These are phyloP conservation scores for Chaetodon trifasciatus DNA, from an alignment of 2,797 vertebrate genomes.

Conservation along the genomic window DNA sequence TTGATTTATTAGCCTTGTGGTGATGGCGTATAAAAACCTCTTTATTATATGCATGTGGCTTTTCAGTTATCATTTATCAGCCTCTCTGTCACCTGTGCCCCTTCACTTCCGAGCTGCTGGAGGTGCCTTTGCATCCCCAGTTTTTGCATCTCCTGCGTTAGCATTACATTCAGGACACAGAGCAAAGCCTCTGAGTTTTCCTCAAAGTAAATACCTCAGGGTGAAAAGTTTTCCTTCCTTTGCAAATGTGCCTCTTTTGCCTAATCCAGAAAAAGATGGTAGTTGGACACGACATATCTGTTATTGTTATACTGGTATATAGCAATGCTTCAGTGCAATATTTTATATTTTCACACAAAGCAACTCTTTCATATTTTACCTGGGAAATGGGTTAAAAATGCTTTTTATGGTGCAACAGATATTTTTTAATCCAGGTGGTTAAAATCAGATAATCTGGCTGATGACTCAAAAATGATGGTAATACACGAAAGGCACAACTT, in stretches of 20 bases:
- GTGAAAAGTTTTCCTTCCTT: background rate
- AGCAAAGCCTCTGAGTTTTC: too few species aligned
- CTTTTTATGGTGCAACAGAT: background rate
- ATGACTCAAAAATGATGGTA: background rate
- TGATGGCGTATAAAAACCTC: constrained; percentile 7
- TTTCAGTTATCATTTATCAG: background rate
- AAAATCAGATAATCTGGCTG: background rate
- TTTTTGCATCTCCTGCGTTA: background rate
- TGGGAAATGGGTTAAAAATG: background rate
- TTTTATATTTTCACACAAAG: background rate
- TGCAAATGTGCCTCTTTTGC: background rate
- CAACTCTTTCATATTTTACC: background rate
- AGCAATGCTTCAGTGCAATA: background rate
- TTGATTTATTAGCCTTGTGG: constrained; percentile 25
- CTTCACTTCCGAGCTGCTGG: background rate
- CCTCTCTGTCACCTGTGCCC: background rate
- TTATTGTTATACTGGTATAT: background rate
- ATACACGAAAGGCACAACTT: constrained; percentile 11
- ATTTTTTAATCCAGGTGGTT: background rate
- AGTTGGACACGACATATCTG: background rate
- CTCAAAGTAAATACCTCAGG: background rate
- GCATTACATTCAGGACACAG: background rate
- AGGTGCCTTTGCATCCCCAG: background rate
- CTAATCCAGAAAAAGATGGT: too few species aligned
- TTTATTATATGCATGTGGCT: background rate